Evolutionary conservation across 2,797 vertebrate species (phyloP).

Genomic region (Tenualosa thibaudeaui): DNA sequence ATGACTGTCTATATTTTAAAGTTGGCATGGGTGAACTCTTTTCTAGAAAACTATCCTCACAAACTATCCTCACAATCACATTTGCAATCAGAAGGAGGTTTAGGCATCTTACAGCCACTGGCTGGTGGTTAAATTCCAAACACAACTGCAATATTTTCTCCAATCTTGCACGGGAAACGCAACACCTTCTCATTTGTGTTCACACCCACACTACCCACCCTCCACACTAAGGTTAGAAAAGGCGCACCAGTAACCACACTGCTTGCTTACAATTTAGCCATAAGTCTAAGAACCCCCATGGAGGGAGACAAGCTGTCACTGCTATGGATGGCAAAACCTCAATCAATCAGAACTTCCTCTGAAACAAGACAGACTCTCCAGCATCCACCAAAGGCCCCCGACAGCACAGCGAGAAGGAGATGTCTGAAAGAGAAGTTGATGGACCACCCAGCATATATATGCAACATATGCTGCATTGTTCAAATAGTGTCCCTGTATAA

Average conservation of each 20-base stretch:
- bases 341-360: constrained; percentile 1
- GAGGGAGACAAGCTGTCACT: neutral
- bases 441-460: neutral
- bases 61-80: neutral
- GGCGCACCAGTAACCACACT: too few relatives aligned
- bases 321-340: neutral
- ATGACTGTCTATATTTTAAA: too few relatives aligned
- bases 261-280: neutral
- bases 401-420: neutral
- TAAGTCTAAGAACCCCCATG: neutral
- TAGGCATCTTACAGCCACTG: neutral
- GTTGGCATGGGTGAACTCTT: too few relatives aligned
- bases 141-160: neutral
- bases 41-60: too few relatives aligned
- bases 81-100: neutral
- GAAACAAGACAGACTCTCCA: neutral
- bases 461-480: neutral
- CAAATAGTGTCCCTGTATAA: too few relatives aligned
- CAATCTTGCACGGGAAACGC: neutral
- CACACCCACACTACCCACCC: too few relatives aligned
- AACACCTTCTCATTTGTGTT: neutral
- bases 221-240: neutral
- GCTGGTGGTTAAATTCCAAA: neutral
- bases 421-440: neutral
- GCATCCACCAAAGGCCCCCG: neutral